phyloP scores from a whole-genome alignment of 1,140 invertebrate genomes.

The Micrasema minimum region DNA sequence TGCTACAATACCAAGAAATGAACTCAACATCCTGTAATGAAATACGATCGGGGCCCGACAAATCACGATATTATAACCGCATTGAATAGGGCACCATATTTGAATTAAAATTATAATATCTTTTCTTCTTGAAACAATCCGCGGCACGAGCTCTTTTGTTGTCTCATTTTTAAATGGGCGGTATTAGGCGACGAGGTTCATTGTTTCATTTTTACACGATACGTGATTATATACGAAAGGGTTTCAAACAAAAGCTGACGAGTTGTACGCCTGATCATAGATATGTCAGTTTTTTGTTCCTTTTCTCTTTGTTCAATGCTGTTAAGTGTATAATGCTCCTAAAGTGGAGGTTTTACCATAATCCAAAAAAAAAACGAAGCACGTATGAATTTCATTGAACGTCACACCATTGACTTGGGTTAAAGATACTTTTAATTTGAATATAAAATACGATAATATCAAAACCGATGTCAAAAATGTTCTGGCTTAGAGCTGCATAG shows the following conservation, averaged over 20 bases:
- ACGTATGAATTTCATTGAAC: too few relatives aligned
- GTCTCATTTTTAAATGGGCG: slow-evolving; percentile 21
- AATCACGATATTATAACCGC: slow-evolving; percentile 11
- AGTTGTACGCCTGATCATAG: neutral
- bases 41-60: slow-evolving; percentile 1
- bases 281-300: neutral
- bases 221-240: slow-evolving; percentile 18
- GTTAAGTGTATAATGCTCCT: too few relatives aligned
- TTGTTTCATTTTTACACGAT: slow-evolving; percentile 33
- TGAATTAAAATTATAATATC: slow-evolving; percentile 7
- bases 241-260: neutral
- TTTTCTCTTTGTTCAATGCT: too few relatives aligned
- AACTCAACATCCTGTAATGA: slow-evolving; percentile 17
- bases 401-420: too few relatives aligned
- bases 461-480: too few relatives aligned
- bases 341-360: too few relatives aligned
- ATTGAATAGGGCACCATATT: slow-evolving; percentile 10
- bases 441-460: too few relatives aligned
- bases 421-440: too few relatives aligned
- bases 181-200: neutral
- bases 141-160: slow-evolving; percentile 30
- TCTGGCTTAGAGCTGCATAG: too few relatives aligned
- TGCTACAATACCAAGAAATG: too few relatives aligned
- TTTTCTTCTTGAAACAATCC: slow-evolving; percentile 15
- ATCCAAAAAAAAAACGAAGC: too few relatives aligned